Conservation (phyloP, 2,888 invertebrate species). For the Odontomyia ornata region DNA sequence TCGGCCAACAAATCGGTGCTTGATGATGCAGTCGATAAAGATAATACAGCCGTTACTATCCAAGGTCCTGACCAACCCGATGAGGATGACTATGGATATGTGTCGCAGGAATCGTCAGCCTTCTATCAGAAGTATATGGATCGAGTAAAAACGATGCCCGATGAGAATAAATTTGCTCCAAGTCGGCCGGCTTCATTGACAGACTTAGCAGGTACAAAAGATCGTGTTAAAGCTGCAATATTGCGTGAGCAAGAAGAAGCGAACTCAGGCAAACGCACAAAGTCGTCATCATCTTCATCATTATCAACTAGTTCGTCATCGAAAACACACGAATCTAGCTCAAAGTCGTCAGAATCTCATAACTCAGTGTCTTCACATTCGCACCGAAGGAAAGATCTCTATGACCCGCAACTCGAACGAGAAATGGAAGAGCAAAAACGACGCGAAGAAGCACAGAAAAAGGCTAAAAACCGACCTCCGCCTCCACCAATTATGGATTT, state of each 20-base stretch:
- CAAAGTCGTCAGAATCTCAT: not conserved
- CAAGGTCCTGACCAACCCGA: slow-evolving; percentile 83
- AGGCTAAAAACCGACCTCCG: slow-evolving; percentile 69
- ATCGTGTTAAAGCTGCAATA: slow-evolving; percentile 81
- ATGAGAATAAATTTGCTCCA: slow-evolving; percentile 75
- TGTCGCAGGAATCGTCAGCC: slow-evolving; percentile 82
- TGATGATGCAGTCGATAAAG: slow-evolving; percentile 80
- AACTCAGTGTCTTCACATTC: slow-evolving; percentile 40
- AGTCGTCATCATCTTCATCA: slow-evolving; percentile 20
- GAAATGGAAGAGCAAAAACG: slow-evolving; percentile 58
- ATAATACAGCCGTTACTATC: slow-evolving; percentile 78
- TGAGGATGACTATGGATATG: slow-evolving; percentile 91
- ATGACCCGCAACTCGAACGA: slow-evolving; percentile 57
- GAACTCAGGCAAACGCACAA: slow-evolving; percentile 65
- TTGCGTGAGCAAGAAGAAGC: slow-evolving; percentile 77
- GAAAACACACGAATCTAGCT: slow-evolving; percentile 3
- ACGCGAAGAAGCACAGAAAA: slow-evolving; percentile 61
- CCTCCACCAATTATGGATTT: slow-evolving; percentile 82
- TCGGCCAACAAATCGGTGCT: slow-evolving; percentile 88
- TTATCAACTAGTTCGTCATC: not conserved
- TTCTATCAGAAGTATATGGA: slow-evolving; percentile 86
- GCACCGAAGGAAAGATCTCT: slow-evolving; percentile 51
- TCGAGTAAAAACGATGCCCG: slow-evolving; percentile 78
- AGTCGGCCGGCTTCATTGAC: slow-evolving; percentile 60
- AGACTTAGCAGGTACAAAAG: slow-evolving; percentile 69